Evolutionary conservation across 2,113 vertebrate species (phyloP).

Genomic region (Lipotes vexillifer): DNA sequence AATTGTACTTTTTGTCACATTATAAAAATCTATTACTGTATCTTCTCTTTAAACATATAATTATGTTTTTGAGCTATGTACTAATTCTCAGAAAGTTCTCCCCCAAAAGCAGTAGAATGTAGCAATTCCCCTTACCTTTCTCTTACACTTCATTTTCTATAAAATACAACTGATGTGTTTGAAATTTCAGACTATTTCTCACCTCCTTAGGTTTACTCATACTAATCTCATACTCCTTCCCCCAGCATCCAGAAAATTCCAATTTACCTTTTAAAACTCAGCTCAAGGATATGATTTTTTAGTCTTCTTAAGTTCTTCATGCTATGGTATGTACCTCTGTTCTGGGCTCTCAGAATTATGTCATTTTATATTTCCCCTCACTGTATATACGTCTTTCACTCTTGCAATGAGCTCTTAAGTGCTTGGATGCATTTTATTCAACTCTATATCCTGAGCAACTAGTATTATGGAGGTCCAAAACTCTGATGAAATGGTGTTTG

Average conservation of each 20-base stretch:
- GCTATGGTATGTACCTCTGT: background rate
- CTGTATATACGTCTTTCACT: background rate
- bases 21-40: background rate
- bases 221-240: background rate
- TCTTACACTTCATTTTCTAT: background rate
- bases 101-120: background rate
- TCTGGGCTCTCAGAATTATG: background rate
- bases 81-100: background rate
- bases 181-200: background rate
- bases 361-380: background rate
- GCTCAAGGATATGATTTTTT: background rate
- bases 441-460: background rate
- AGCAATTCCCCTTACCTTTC: background rate
- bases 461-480: background rate
- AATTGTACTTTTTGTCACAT: background rate
- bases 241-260: background rate
- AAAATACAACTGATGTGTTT: background rate
- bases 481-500: background rate
- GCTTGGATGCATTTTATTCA: background rate
- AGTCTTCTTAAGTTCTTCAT: background rate
- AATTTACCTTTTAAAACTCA: background rate
- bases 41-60: background rate
- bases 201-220: background rate
- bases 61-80: background rate
- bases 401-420: background rate